Conservation (phyloP, 2,888 invertebrate species). For the Erynnis tages region DNA sequence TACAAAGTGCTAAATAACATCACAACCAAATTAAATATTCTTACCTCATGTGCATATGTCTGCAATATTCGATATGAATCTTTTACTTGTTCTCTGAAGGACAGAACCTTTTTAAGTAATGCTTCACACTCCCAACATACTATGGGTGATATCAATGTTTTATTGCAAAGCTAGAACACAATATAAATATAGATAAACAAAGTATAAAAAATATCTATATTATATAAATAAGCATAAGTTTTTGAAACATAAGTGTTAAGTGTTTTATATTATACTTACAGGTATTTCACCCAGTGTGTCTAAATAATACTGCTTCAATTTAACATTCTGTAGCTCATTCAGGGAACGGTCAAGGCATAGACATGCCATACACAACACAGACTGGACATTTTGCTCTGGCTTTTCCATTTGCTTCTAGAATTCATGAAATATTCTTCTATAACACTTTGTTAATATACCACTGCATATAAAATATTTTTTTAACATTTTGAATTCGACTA, state of each 20-base stretch:
- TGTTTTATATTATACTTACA: slow-evolving; percentile 48
- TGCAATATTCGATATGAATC: slow-evolving; percentile 61
- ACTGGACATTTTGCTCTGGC: slow-evolving; percentile 42
- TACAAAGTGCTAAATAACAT: too few species aligned
- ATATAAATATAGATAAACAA: too few species aligned
- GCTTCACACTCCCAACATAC: slow-evolving; percentile 65
- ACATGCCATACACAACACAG: slow-evolving; percentile 61
- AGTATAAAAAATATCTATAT: too few species aligned
- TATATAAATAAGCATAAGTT: too few species aligned
- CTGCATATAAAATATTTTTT: too few species aligned
- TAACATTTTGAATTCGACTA: too few species aligned
- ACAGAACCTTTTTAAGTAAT: slow-evolving; percentile 45
- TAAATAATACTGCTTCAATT: slow-evolving; percentile 53
- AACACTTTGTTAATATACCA: too few species aligned
- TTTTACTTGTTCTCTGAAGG: slow-evolving; percentile 60
- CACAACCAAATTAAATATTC: too few species aligned
- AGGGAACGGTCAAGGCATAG: slow-evolving; percentile 56
- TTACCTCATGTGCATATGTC: slow-evolving; percentile 61
- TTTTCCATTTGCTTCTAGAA: slow-evolving; percentile 51
- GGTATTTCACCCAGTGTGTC: slow-evolving; percentile 58
- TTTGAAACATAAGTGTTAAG: too few species aligned
- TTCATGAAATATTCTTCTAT: too few species aligned
- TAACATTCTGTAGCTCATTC: slow-evolving; percentile 48
- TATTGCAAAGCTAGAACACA: slow-evolving; percentile 48
- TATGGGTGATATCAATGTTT: slow-evolving; percentile 36